These are phyloP conservation scores for Patella ulyssiponensis DNA, from an alignment of 2,888 invertebrate genomes.

Conservation along the genomic window DNA sequence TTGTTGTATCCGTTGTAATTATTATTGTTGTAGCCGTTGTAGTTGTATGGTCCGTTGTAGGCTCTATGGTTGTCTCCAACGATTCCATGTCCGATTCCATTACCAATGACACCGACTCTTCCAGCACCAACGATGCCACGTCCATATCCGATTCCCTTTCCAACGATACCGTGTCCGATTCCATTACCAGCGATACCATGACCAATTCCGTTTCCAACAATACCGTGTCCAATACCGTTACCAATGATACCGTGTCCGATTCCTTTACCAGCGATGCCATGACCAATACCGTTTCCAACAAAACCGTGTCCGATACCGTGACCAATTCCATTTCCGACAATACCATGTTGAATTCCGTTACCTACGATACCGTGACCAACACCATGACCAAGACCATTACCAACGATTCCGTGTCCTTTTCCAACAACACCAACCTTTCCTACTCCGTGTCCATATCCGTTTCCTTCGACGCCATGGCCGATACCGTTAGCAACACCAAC, in stretches of 20 bases:
- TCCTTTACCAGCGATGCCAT: background rate
- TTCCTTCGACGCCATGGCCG: too few relatives aligned
- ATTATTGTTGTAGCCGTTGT: conserved; percentile 4
- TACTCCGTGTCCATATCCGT: background rate
- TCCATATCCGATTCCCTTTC: background rate
- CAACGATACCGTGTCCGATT: background rate
- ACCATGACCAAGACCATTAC: background rate
- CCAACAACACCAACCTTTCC: background rate
- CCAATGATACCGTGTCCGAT: background rate
- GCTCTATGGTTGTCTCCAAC: background rate
- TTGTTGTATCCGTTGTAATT: background rate
- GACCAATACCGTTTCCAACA: background rate
- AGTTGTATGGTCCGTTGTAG: background rate
- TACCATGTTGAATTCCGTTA: too few relatives aligned
- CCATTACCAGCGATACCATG: background rate
- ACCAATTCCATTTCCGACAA: background rate
- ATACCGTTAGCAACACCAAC: background rate
- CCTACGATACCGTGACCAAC: background rate
- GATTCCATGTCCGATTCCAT: background rate
- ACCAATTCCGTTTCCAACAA: background rate
- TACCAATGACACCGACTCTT: background rate
- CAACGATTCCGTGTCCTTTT: background rate
- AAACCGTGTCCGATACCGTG: background rate
- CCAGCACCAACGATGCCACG: background rate
- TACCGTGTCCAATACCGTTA: background rate